These are phyloP conservation scores for Ochropleura plecta DNA, from an alignment of 2,888 invertebrate species.

Conservation along the genomic window DNA sequence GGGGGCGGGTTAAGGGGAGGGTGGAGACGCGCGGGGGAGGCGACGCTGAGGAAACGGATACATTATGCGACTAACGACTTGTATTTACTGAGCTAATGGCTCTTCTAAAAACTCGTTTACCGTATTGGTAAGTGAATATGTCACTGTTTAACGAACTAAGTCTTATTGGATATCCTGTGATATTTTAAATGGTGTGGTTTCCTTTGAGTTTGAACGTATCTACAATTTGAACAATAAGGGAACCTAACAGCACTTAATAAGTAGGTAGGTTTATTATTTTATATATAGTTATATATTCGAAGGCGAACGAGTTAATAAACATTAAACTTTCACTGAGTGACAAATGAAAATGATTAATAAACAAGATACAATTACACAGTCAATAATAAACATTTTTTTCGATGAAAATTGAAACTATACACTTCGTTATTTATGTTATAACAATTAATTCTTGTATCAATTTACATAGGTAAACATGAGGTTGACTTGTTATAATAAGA, in stretches of 20 bases:
- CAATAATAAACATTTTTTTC: constrained; percentile 68
- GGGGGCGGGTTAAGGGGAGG: constrained; percentile 21
- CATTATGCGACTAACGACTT: constrained; percentile 70
- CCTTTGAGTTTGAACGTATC: not conserved
- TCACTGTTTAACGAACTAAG: constrained; percentile 50
- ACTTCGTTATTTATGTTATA: constrained; percentile 58
- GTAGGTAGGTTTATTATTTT: constrained; percentile 12
- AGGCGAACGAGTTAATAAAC: constrained; percentile 16
- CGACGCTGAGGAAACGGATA: constrained; percentile 73
- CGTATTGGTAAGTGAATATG: constrained; percentile 56
- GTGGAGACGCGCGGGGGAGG: constrained; percentile 37
- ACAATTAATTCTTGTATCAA: constrained; percentile 53
- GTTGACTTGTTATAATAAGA: not conserved
- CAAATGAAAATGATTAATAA: constrained; percentile 40
- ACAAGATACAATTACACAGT: constrained; percentile 66
- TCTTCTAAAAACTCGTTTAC: constrained; percentile 60
- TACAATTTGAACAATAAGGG: constrained; percentile 3
- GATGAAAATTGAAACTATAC: constrained; percentile 59
- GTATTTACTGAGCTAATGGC: constrained; percentile 64
- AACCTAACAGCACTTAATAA: not conserved
- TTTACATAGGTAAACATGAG: constrained; percentile 53
- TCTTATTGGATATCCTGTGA: constrained; percentile 40
- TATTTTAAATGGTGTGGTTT: constrained; percentile 30
- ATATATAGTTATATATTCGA: not conserved
- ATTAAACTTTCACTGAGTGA: constrained; percentile 24